phyloP scores from a whole-genome alignment of 2,113 vertebrate genomes.

The Ammospiza caudacuta region DNA sequence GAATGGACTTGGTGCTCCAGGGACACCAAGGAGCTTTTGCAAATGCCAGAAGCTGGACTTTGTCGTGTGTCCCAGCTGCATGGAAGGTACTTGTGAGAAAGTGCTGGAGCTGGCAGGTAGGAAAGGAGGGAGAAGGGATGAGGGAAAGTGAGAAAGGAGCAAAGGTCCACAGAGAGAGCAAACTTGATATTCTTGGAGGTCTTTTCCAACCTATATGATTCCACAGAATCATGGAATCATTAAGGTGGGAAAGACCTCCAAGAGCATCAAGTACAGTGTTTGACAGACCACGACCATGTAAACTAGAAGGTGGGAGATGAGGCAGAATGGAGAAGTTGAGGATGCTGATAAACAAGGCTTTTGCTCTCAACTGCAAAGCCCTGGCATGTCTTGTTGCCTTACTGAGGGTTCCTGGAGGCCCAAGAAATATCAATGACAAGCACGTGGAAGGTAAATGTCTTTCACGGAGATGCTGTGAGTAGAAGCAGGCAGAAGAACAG shows the following conservation, averaged over 20 bases:
- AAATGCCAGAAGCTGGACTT: background rate
- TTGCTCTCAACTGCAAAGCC: too few species aligned
- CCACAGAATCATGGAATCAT: background rate
- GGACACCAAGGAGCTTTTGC: background rate
- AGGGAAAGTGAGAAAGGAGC: background rate
- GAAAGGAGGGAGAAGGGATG: too few species aligned
- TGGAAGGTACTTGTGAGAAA: background rate
- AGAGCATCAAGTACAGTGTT: background rate
- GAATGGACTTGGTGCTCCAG: background rate
- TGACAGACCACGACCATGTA: too few species aligned
- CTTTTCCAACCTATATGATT: too few species aligned
- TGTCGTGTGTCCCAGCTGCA: background rate
- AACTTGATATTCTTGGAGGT: too few species aligned
- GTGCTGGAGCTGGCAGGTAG: background rate
- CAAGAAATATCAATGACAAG: background rate
- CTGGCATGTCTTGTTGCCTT: too few species aligned
- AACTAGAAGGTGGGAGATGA: background rate
- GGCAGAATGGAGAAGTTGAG: too few species aligned
- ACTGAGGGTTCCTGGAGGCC: too few species aligned
- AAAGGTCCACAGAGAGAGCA: background rate
- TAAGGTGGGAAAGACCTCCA: background rate
- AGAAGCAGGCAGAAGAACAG: background rate
- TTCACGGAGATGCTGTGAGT: background rate
- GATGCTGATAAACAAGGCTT: too few species aligned
- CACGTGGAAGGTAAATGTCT: background rate